Conservation (phyloP, 2,113 vertebrate species). For the Corythornis madagascariensis region DNA sequence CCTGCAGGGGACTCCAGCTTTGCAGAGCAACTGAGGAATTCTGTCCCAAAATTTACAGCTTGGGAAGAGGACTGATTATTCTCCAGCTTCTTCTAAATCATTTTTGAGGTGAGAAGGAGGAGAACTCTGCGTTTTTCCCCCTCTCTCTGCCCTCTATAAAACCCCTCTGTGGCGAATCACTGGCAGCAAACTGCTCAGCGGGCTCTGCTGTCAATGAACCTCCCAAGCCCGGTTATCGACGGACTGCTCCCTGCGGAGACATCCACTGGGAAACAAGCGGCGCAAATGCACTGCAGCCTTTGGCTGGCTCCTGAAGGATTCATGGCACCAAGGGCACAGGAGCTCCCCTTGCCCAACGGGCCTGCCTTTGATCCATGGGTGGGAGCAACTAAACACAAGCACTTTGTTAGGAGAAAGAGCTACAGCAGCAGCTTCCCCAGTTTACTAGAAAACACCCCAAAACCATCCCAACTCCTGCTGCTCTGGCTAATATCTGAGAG, state of each 20-base stretch:
- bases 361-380: neutral
- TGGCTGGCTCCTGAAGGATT: neutral
- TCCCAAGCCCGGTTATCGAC: neutral
- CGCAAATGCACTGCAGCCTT: conserved; percentile 1
- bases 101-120: neutral
- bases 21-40: neutral
- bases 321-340: neutral
- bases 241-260: neutral
- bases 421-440: neutral
- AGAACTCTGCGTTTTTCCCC: neutral
- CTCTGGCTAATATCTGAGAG: neutral
- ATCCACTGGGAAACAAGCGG: neutral
- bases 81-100: neutral
- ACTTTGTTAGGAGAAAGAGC: neutral
- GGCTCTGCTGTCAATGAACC: conserved; percentile 12
- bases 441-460: neutral
- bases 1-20: neutral
- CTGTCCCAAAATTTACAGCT: neutral
- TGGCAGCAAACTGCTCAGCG: neutral
- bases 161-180: neutral
- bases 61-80: neutral
- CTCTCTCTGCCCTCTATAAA: neutral
- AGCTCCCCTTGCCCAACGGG: neutral
- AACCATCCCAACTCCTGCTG: fast-evolving
- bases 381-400: neutral